Evolutionary conservation across 1,140 invertebrate genomes (phyloP), one percentile per base, ranked within the genome.

Genomic region (Hyposmocoma kahamanoa): DNA sequence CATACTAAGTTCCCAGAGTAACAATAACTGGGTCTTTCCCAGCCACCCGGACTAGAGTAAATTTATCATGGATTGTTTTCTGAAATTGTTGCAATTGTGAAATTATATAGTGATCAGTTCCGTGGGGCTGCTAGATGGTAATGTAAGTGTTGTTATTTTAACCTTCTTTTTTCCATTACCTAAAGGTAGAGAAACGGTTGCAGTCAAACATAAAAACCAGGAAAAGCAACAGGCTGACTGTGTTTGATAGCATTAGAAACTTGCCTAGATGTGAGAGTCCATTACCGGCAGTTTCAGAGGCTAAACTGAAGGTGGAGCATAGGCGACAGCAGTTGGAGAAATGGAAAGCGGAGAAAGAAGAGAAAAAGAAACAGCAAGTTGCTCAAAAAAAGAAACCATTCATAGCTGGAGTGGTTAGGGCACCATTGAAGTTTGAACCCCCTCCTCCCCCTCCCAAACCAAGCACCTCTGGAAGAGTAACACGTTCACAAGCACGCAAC

Each of bases 271-370:
- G 51, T 39, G 61, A 73, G 0, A 69, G 57, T 28, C 64, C 63
- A 19, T 47, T 32, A 13, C 51, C 61, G 22, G 19, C 22, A 15
- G 22, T 60, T 4, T 39, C 63, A 6, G 51, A 66, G 3, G 43
- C 38, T 2, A 43, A 69, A 22, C 46, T 38, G 8, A 81, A 81
- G 50, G 39, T 55, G 4, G 69, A 73, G 26, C 60, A 79, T 24
- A 65, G 78, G 24, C 64, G 53, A 42, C 55, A 69, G 39, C 74
- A 77, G 34, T 49, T 84, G 15, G 68, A 77, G 43, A 75, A 72
- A 66, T 84, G 80, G 80, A 84, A 80, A 44, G 61, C 71, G 41
- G 72, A 82, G 38, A 84, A 72, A 50, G 66, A 77, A 18, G 75
- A 75, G 47, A 67, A 67, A 34, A 80, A 74, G 34, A 71, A 62